Conservation (phyloP, 2,113 vertebrate species). For the Macquaria ambigua region DNA sequence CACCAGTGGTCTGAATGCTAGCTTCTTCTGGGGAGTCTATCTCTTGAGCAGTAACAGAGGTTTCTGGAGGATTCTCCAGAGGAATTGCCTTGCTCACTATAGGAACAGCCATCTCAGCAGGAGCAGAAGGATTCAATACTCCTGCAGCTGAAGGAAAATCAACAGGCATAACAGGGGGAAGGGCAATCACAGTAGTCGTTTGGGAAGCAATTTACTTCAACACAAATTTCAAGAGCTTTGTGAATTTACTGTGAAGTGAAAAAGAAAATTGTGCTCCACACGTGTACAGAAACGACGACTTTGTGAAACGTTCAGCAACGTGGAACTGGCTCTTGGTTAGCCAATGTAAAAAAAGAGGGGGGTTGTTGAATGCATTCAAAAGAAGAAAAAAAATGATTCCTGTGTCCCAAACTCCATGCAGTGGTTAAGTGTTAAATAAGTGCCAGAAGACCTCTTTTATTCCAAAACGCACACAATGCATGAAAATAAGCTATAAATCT, state of each 20-base stretch:
- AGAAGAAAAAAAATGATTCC: neutral
- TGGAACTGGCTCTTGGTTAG: conserved; percentile 1
- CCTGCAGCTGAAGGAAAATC: conserved; percentile 58
- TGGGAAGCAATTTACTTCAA: conserved; percentile 25
- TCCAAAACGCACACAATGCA: neutral
- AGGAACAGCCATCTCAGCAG: conserved; percentile 56
- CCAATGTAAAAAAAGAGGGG: neutral
- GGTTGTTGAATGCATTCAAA: neutral
- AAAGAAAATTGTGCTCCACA: conserved; percentile 53
- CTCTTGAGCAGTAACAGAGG: conserved; percentile 48
- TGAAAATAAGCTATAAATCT: neutral
- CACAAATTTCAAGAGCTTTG: neutral
- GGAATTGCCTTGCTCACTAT: conserved; percentile 52
- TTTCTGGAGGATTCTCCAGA: conserved; percentile 60
- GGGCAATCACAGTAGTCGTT: conserved; percentile 50
- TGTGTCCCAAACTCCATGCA: conserved; percentile 66
- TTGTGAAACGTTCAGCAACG: conserved; percentile 33
- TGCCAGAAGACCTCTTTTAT: neutral
- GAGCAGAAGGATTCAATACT: conserved; percentile 46
- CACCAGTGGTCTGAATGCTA: conserved; percentile 26
- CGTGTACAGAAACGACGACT: conserved; percentile 22
- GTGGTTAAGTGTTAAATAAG: conserved; percentile 47
- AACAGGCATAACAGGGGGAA: conserved; percentile 37
- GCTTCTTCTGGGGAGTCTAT: conserved; percentile 26
- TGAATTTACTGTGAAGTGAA: neutral